These are phyloP conservation scores for Eufriesea mexicana DNA, from an alignment of 1,140 invertebrate genomes.

Conservation along the genomic window DNA sequence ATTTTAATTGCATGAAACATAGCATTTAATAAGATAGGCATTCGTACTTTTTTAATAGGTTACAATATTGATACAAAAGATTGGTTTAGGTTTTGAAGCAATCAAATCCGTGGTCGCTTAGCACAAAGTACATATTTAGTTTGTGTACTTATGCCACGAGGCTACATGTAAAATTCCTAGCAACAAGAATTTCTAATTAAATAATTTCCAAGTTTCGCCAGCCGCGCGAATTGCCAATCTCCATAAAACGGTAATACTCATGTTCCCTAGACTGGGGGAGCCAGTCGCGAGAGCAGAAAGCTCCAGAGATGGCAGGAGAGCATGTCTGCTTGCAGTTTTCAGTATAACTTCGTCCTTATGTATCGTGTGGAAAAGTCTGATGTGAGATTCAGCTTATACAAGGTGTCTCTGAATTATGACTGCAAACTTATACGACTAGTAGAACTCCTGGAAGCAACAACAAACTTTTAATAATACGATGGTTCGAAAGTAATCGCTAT, in stretches of 20 bases:
- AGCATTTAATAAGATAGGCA: neutral
- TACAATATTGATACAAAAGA: too few species aligned
- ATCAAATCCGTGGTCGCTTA: conserved; percentile 24
- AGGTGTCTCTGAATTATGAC: neutral
- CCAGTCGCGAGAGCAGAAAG: too few species aligned
- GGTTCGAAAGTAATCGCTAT: neutral
- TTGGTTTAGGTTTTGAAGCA: neutral
- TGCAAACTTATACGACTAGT: neutral
- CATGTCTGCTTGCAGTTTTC: conserved; percentile 1
- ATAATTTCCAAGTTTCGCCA: conserved; percentile 34
- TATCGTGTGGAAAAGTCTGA: neutral
- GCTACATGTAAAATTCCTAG: conserved; percentile 6
- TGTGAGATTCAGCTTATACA: neutral
- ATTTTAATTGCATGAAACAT: neutral
- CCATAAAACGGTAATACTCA: conserved; percentile 31
- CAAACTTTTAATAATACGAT: neutral
- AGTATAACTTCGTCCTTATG: neutral
- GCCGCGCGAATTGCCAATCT: conserved; percentile 35
- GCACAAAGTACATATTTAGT: conserved; percentile 28
- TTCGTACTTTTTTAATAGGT: neutral
- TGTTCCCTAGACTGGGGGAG: neutral
- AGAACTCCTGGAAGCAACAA: neutral
- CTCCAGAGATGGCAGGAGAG: too few species aligned
- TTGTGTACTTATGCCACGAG: neutral
- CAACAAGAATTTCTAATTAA: conserved; percentile 56